Base-by-base conservation (phyloP, 2,888 invertebrate genomes). In the Allacma fusca region DNA sequence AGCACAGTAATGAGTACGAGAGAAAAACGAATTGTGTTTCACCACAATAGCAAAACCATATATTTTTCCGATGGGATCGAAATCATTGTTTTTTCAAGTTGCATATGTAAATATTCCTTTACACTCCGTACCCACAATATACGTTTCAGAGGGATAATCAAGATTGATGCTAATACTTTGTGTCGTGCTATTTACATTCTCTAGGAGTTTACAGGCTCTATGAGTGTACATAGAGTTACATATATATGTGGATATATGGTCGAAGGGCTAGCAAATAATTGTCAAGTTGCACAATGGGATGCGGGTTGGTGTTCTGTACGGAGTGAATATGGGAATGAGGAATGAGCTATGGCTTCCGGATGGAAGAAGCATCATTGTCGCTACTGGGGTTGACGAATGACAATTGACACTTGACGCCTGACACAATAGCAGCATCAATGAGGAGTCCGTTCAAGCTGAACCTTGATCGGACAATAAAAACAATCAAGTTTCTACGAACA, bases 381-480 rank as follows among this genome's bases (percentile, higher is more conserved):
- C 79, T 79, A 79, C 79, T 77, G 79, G 77, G 75, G 75, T 79
- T 79, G 75, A 77, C 65, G 71, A 75, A 77, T 77, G 79, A 79
- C 77, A 75, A 74, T 79, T 73, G 79, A 76, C 76, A 76, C 73
- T 73, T 76, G 59, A 64, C 65, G 50, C 28, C 28, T 16, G 13
- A 64, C 40, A 76, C 78, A 79, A 73, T 64, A 62, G 62, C 34
- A 62, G 9, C 40, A 62, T 73, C 62, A 64, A 62, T 73, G 40
- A 34, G 16, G 29, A 50, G 50, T 50, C 19, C 50, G 50, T 50
- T 50, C 50, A 50, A 19, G 50, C 50, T 50, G 50, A 50, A 50
- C 50, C 50, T n/a, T 50, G n/a, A 50, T 50, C 50, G 50, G 50
- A 50, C 50, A 50, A 50, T 50, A 50, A 50, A 50, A 50, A 50